Base-by-base conservation (phyloP, 1,140 invertebrate genomes). In the Ptiloglossa arizonensis region DNA sequence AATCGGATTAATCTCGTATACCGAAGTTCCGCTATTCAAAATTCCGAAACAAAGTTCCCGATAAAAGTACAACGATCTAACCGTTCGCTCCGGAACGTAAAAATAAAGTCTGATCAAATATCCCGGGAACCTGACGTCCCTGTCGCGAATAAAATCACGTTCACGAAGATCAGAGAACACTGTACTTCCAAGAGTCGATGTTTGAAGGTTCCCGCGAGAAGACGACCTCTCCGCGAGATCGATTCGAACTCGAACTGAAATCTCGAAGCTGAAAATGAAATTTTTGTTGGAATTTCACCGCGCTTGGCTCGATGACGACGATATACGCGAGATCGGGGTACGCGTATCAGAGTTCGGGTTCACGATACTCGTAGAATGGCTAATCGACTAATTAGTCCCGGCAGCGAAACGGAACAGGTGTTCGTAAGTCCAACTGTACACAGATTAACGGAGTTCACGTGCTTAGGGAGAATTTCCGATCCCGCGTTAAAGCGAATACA, bases 321-420 rank as follows among this genome's bases (percentile, higher is more conserved):
- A 19, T 24, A 19, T 19, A 41, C 22, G 3, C 15, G 5, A 22
- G 29, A 62, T 41, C 27, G 17, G n/a, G 29, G 5, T 11, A 41
- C 41, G 41, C 5, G 5, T 38, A 24, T 79, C 29, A 19, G 24
- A 41, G 22, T 17, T 35, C 41, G 32, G 4, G 19, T 1, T 64
- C 1, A 44, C 29, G 70, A 78, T 68, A 78, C 63, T 29, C 52
- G 56, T 70, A 67, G 44, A 76, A 46, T 80, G 29, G 71, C 80
- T 86, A 88, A 89, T 87, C 87, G 82, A 86, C 82, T 87, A 87
- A 84, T 88, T 89, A 85, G 79, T 76, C 73, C 82, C 75, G 66
- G 71, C 38, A 82, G 80, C 84, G 87, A 88, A 89, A 86, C 69
- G 83, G 83, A 89, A 88, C 88, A 87, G 87, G 83, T 87, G 86